Evolutionary conservation across 2,113 vertebrate species (phyloP).

Genomic region (Aldabrachelys gigantea): DNA sequence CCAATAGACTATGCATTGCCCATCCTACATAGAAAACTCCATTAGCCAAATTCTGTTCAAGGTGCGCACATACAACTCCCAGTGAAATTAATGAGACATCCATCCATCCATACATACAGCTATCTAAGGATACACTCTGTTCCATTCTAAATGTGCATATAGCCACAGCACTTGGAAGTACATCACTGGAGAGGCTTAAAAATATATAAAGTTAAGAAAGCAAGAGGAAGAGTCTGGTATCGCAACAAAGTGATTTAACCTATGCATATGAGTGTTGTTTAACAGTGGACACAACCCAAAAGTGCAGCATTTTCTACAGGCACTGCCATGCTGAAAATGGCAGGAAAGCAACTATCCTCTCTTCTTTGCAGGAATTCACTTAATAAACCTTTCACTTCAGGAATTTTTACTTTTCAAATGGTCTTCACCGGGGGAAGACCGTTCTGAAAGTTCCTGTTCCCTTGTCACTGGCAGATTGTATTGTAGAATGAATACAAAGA

Average conservation of each 20-base stretch:
- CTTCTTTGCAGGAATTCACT: neutral
- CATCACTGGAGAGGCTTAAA: neutral
- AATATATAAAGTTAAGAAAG: neutral
- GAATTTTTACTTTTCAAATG: neutral
- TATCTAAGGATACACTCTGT: neutral
- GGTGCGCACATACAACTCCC: neutral
- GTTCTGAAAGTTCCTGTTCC: neutral
- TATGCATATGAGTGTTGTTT: neutral
- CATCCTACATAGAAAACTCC: neutral
- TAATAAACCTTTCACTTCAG: neutral
- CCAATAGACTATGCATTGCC: neutral
- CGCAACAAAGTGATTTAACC: neutral
- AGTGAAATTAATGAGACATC: neutral
- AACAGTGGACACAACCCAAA: neutral
- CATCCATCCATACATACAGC: neutral
- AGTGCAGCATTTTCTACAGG: neutral
- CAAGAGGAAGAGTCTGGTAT: neutral
- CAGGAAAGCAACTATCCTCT: fast-evolving
- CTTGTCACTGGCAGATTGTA: neutral
- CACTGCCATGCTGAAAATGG: neutral
- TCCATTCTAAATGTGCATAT: neutral
- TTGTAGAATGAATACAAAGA: neutral
- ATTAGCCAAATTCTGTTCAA: neutral
- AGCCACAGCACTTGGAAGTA: neutral
- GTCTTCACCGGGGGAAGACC: neutral